Percentiles rank a stretch among this genome's conserved stretches.
These are phyloP conservation scores for Chrysocyon brachyurus DNA, from an alignment of 2,797 vertebrate genomes.

Conservation along the genomic window DNA sequence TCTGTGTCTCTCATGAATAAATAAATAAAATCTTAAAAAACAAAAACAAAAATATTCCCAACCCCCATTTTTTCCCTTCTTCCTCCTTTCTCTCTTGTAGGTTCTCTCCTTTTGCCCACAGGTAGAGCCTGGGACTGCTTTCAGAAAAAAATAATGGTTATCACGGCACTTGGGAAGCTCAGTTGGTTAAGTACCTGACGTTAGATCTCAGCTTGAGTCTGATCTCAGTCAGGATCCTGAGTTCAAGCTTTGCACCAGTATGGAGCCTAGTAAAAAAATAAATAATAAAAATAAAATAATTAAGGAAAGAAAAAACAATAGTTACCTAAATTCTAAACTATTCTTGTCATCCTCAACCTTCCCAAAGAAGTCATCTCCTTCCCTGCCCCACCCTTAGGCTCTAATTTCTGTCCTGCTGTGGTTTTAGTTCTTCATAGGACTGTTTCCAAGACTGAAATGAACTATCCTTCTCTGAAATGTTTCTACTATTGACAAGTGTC, in stretches of 20 bases:
- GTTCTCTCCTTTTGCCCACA: neutral
- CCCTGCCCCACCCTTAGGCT: neutral
- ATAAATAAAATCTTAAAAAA: too few relatives aligned
- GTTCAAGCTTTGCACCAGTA: neutral
- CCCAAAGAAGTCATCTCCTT: neutral
- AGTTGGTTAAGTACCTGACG: neutral
- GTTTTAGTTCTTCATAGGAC: neutral
- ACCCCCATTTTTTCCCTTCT: neutral
- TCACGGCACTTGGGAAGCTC: neutral
- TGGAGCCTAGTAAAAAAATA: too few relatives aligned
- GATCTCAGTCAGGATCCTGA: neutral
- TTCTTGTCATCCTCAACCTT: neutral
- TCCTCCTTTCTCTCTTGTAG: neutral
- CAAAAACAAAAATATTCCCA: neutral
- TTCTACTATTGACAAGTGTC: neutral
- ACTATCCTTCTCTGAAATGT: neutral
- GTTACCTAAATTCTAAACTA: neutral
- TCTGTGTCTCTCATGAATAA: too few relatives aligned
- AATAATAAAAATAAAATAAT: too few relatives aligned
- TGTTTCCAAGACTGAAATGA: neutral
- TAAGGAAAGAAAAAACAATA: neutral
- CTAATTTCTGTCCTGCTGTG: neutral
- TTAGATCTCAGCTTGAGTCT: neutral
- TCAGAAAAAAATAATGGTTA: neutral
- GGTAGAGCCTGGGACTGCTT: neutral